Evolutionary conservation across 1,140 invertebrate species (phyloP).

Genomic region (Aphelenchoides besseyi): DNA sequence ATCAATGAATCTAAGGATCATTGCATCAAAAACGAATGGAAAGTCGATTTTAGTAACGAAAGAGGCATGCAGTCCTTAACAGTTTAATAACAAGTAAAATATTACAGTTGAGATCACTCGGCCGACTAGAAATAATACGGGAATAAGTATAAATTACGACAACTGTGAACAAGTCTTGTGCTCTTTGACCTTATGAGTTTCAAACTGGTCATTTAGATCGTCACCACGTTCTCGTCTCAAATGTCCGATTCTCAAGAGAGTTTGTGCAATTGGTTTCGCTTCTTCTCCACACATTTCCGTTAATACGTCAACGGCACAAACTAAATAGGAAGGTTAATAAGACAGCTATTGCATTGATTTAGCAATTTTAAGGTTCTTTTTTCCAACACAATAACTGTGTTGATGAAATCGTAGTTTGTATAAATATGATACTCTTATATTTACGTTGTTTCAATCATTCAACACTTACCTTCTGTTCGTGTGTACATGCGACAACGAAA

Average conservation of each 20-base stretch:
- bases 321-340: not conserved
- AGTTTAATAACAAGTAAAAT: not conserved
- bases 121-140: not conserved
- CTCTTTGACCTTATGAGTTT: not conserved
- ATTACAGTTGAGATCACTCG: not conserved
- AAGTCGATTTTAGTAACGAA: not conserved
- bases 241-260: not conserved
- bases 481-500: not conserved
- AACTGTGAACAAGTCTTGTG: not conserved
- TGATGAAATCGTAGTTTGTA: not conserved
- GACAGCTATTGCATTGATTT: not conserved
- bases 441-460: too few species aligned
- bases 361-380: not conserved
- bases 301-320: not conserved
- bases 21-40: conserved; percentile 1
- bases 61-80: not conserved
- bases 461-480: not conserved
- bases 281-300: not conserved
- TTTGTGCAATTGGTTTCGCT: not conserved
- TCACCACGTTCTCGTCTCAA: conserved; percentile 12
- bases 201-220: not conserved
- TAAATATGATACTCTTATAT: too few species aligned
- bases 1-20: not conserved
- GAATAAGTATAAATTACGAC: not conserved
- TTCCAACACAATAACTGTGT: not conserved